Base-by-base conservation (phyloP, 2,888 invertebrate genomes). In the Ernsta delagoae region DNA sequence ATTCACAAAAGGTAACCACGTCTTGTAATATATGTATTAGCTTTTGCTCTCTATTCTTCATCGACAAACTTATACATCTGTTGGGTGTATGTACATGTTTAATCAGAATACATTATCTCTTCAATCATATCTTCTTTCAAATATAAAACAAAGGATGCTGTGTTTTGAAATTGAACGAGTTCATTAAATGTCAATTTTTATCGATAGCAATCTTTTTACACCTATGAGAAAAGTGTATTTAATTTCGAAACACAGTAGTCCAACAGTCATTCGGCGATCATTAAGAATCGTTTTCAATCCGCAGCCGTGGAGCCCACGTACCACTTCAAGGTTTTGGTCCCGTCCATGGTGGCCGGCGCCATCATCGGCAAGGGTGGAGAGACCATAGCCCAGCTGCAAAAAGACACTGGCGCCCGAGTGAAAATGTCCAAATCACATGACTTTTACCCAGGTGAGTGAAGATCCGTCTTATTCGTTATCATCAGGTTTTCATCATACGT, bases 351-450 rank as follows among this genome's bases (percentile, higher is more conserved):
- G 79, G 99, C 99, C 70, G 99, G 99, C 76, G 99, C 99, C 89
- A 99, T 99, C 88, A 99, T 99, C 92, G 99, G 99, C 83, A 99
- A 99, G 94, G 99, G 99, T 59, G 99, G 99, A 77, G 99, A 99
- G 92, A 98, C 99, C 70, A 99, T 99, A 92, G 98, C 99, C 80
- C 98, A 98, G 87, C 94, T 99, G 83, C 99, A 99, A 93, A 98
- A 98, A 93, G 99, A 99, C 89, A 97, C 98, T 65, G 98, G 98
- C 79, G 99, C 99, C 79, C 96, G 98, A 82, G 98, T 99, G 79
- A 99, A 99, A 95, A 99, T 99, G 99, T 99, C 99, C 82, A 99
- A 99, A 94, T 98, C 98, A 66, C 98, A 98, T 85, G 99, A 99
- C 89, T 99, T 98, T 90, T 99, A 99, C 94, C 99, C 99, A 93